Base-by-base conservation (phyloP, 2,113 vertebrate genomes). In the Antechinus flavipes region DNA sequence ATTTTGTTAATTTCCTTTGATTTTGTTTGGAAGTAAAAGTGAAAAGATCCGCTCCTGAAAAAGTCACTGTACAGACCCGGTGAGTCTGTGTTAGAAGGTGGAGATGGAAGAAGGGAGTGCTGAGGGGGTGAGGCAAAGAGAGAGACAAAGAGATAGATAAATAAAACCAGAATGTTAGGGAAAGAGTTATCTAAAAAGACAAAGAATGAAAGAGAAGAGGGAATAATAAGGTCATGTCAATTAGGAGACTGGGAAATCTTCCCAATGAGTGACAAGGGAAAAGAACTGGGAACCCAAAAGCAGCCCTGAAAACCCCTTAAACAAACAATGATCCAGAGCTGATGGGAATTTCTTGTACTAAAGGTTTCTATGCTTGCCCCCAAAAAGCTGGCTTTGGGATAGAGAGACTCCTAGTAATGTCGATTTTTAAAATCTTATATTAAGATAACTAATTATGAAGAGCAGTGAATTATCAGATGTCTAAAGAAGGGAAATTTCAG, bases 401-500 rank as follows among this genome's bases (percentile, higher is more conserved):
- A 84, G 68, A 8, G 26, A 25, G 35, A 12, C 35, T 58, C 47
- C n/a, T 22, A 47, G 54, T 91, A 92, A 90, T 61, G 76, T 42
- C 58, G 50, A 76, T 19, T 16, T 76, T 10, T 68, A 49, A 52
- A 24, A 42, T 42, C 25, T 90, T 61, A 55, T 24, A 14, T 56
- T 58, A 25, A 91, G 91, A 19, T 54, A 9, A 35, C 56, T 58
- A 93, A 93, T 93, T 93, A 94, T 93, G 93, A 93, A 96, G 95
- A 95, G 95, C 55, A 97, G 61, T 93, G 93, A 93, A 90, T 93
- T 92, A 92, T 89, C 42, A 26, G 46, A 92, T 26, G 94, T 84
- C 8, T 5, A 8, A 92, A 91, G 92, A 90, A 94, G 22, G 76
- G n/a, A 84, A 42, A 42, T 94, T 30, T 92, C 90, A 94, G 55